phyloP scores from a whole-genome alignment of 2,888 invertebrate genomes.

The Chrysolina americana region DNA sequence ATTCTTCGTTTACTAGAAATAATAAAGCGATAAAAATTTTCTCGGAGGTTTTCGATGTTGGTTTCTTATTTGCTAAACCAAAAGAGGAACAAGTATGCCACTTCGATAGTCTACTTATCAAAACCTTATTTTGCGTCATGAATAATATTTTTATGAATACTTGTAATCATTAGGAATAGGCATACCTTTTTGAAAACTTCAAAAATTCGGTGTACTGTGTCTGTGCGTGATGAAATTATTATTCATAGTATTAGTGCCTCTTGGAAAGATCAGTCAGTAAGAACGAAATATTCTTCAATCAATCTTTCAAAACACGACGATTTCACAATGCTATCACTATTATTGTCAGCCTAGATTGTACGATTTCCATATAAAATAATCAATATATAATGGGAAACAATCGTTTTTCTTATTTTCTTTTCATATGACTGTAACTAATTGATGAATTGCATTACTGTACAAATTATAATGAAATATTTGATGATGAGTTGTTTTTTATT shows the following conservation, averaged over 20 bases:
- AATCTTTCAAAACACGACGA: background rate
- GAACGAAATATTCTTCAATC: background rate
- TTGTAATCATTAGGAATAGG: too few relatives aligned
- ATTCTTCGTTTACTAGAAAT: too few relatives aligned
- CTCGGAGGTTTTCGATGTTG: too few relatives aligned
- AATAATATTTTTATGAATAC: too few relatives aligned
- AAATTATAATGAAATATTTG: background rate
- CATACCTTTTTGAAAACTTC: too few relatives aligned
- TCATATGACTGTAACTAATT: background rate
- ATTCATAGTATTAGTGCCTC: background rate
- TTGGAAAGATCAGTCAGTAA: background rate
- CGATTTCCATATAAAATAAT: background rate
- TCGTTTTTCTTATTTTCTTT: background rate
- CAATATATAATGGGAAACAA: background rate
- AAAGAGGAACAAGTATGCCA: too few relatives aligned
- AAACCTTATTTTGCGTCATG: too few relatives aligned
- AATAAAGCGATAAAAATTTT: too few relatives aligned
- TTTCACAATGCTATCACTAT: conserved; percentile 1
- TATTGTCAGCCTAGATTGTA: conserved; percentile 9
- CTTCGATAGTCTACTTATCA: too few relatives aligned
- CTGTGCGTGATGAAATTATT: background rate
- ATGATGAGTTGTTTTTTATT: background rate
- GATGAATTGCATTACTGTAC: background rate
- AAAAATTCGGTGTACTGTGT: too few relatives aligned
- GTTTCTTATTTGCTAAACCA: too few relatives aligned